phyloP scores from a whole-genome alignment of 2,888 invertebrate genomes.

The Limenitis camilla region DNA sequence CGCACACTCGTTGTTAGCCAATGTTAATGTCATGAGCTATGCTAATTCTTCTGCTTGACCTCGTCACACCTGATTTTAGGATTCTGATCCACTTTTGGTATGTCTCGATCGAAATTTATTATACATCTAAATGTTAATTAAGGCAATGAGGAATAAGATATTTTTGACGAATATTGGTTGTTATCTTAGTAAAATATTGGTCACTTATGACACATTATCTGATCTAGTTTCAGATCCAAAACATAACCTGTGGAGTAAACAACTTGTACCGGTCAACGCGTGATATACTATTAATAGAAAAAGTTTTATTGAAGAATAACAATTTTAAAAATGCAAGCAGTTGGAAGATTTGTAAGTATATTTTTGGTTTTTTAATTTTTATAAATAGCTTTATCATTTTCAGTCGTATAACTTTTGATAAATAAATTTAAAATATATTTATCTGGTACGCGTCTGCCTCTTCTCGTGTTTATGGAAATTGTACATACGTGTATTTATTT shows the following conservation, averaged over 20 bases:
- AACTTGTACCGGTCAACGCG: constrained; percentile 32
- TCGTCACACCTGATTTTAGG: constrained; percentile 58
- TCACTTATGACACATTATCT: constrained; percentile 45
- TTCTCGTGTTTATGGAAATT: too few relatives aligned
- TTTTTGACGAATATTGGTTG: constrained; percentile 47
- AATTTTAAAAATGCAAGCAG: constrained; percentile 33
- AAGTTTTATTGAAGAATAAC: constrained; percentile 7
- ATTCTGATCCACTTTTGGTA: constrained; percentile 64
- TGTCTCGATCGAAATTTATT: constrained; percentile 60
- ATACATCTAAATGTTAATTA: constrained; percentile 64
- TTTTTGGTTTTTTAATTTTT: constrained; percentile 9
- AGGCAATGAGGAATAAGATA: constrained; percentile 55
- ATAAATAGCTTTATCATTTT: background rate
- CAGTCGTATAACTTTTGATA: background rate
- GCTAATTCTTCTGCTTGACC: constrained; percentile 56
- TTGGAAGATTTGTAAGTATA: constrained; percentile 43
- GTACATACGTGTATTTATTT: too few relatives aligned
- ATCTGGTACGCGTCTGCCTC: too few relatives aligned
- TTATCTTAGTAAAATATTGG: constrained; percentile 41
- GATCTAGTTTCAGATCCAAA: constrained; percentile 63
- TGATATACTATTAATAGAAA: constrained; percentile 26
- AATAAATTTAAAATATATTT: background rate
- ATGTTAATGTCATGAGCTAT: constrained; percentile 48
- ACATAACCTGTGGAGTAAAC: constrained; percentile 50
- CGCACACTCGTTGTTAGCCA: constrained; percentile 30